Percentiles rank a stretch among this genome's conserved stretches.
Conservation (phyloP, 1,140 invertebrate genomes). For the Gryllus bimaculatus region DNA sequence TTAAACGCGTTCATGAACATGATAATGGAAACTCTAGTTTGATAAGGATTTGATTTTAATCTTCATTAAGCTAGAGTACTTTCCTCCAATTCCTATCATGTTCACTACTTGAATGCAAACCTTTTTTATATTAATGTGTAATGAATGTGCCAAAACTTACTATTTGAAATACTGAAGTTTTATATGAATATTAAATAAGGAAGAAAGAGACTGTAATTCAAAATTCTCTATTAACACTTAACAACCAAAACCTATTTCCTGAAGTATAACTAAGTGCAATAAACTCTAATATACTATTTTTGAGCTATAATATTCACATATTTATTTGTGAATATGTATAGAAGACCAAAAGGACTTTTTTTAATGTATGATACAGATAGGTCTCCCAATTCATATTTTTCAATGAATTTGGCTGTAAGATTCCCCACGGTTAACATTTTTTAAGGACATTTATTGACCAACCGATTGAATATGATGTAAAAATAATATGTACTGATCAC, state of each 20-base stretch:
- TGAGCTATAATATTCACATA: background rate
- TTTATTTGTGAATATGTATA: background rate
- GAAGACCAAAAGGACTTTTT: background rate
- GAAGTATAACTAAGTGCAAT: background rate
- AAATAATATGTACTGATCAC: background rate
- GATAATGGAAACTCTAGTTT: background rate
- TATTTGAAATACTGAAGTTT: background rate
- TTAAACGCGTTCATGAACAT: background rate
- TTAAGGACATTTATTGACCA: background rate
- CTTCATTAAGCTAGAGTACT: background rate
- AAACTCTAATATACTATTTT: background rate
- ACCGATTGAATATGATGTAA: background rate
- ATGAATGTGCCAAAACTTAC: constrained; percentile 4
- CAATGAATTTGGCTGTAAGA: background rate
- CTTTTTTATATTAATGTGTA: background rate
- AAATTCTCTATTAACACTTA: background rate
- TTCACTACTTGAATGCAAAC: background rate
- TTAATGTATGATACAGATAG: background rate
- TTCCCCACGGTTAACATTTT: too few species aligned
- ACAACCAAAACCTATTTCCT: background rate
- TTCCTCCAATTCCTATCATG: background rate
- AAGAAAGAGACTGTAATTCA: background rate
- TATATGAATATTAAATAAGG: background rate
- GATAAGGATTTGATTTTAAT: background rate
- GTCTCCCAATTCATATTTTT: background rate